These are phyloP conservation scores for Monochamus saltuarius DNA, from an alignment of 1,140 invertebrate genomes.

Conservation along the genomic window DNA sequence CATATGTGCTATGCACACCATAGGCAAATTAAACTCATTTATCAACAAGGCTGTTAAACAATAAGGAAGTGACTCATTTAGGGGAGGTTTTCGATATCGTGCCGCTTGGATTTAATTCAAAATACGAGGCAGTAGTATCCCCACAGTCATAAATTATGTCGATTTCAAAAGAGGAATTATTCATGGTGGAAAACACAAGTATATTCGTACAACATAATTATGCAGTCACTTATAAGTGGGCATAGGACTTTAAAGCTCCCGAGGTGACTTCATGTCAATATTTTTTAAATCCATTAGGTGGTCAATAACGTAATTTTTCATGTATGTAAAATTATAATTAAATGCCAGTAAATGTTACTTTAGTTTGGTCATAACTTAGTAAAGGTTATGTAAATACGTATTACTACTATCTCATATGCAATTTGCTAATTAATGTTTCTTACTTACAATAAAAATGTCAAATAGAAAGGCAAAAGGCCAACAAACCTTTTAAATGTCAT, in stretches of 20 bases:
- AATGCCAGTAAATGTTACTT: neutral
- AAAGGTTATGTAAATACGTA: neutral
- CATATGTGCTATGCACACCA: slow-evolving; percentile 11
- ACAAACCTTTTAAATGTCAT: slow-evolving; percentile 28
- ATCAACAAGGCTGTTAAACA: slow-evolving; percentile 2
- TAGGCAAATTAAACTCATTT: slow-evolving; percentile 11
- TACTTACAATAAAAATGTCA: slow-evolving; percentile 25
- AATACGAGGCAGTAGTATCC: neutral
- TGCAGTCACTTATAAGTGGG: no score
- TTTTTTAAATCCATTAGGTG: slow-evolving; percentile 3
- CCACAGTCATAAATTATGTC: neutral
- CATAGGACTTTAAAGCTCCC: neutral
- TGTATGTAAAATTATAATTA: neutral
- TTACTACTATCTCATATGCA: neutral
- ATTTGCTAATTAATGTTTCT: slow-evolving; percentile 22
- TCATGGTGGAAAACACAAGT: no score
- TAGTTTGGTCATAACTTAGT: no score
- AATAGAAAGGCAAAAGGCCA: slow-evolving; percentile 34
- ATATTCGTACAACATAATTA: no score
- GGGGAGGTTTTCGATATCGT: slow-evolving; percentile 3
- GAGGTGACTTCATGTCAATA: neutral
- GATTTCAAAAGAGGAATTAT: no score
- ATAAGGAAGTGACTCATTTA: slow-evolving; percentile 33
- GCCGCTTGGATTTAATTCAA: neutral
- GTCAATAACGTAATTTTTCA: slow-evolving; percentile 8